phyloP scores from a whole-genome alignment of 2,888 invertebrate genomes.

The Heliconius erato region DNA sequence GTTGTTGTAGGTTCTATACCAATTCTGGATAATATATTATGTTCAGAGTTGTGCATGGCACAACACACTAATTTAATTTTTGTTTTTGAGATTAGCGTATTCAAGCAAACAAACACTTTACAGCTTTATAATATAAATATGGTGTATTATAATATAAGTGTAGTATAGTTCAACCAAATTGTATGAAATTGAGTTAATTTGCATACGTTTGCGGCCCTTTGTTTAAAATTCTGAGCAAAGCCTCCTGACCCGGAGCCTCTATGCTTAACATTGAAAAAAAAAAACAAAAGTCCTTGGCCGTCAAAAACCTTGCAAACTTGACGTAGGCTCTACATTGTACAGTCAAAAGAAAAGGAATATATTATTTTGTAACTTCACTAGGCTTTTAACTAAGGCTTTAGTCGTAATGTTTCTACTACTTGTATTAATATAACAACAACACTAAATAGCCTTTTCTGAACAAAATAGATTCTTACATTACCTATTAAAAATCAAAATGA shows the following conservation, averaged over 20 bases:
- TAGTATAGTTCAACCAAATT: not conserved
- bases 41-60: too few species aligned
- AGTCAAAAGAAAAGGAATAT: conserved; percentile 37
- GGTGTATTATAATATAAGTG: not conserved
- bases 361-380: not conserved
- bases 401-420: not conserved
- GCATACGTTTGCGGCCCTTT: conserved; percentile 25
- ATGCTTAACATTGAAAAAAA: conserved; percentile 51
- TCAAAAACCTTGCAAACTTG: conserved; percentile 51
- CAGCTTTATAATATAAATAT: too few species aligned
- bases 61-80: too few species aligned
- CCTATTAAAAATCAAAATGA: too few species aligned
- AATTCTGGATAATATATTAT: too few species aligned
- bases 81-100: too few species aligned
- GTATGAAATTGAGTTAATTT: conserved; percentile 26
- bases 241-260: conserved; percentile 42
- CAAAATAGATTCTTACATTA: too few species aligned
- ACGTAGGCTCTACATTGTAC: conserved; percentile 49
- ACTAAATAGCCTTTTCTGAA: not conserved
- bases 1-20: too few species aligned
- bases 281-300: conserved; percentile 48
- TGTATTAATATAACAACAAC: not conserved
- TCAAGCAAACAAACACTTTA: too few species aligned
- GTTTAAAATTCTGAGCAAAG: conserved; percentile 34
- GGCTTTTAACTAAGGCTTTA: not conserved